phyloP scores from a whole-genome alignment of 2,888 invertebrate genomes.

The Marasmarcha lunaedactyla region DNA sequence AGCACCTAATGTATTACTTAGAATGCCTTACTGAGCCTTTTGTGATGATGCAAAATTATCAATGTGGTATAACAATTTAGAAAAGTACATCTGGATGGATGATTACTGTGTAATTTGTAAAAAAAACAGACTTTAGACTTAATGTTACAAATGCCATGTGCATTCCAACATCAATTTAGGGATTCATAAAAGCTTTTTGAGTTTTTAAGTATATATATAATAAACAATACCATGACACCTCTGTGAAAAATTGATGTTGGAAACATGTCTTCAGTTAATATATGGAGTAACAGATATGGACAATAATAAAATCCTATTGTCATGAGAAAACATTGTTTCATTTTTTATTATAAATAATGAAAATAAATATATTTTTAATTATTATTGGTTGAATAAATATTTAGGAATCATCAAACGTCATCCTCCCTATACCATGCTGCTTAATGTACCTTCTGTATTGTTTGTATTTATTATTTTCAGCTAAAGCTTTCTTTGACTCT shows the following conservation, averaged over 20 bases:
- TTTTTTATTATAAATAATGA: conserved; percentile 1
- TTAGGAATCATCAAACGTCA: conserved; percentile 90
- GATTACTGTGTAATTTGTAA: conserved; percentile 35
- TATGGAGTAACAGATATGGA: neutral
- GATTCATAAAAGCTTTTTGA: too few relatives aligned
- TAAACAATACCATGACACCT: too few relatives aligned
- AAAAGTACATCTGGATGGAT: conserved; percentile 28
- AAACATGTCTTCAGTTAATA: neutral
- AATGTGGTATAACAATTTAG: conserved; percentile 25
- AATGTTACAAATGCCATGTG: too few relatives aligned
- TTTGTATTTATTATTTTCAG: conserved; percentile 89
- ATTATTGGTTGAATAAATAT: conserved; percentile 6
- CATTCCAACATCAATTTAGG: too few relatives aligned
- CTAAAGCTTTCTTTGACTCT: conserved; percentile 84
- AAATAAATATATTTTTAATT: neutral
- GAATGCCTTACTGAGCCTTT: conserved; percentile 58
- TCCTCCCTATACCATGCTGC: conserved; percentile 88
- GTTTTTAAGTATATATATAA: too few relatives aligned
- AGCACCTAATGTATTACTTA: conserved; percentile 11
- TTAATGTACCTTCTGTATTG: conserved; percentile 91
- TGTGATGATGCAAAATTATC: conserved; percentile 46
- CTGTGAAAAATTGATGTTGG: too few relatives aligned
- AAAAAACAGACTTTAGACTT: neutral
- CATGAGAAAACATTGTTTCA: neutral
- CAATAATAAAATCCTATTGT: conserved; percentile 1